A percentile compares a stretch with the other conserved stretches of the same genome.
Conservation (phyloP, 1,140 invertebrate genomes). For the Magallana gigas region DNA sequence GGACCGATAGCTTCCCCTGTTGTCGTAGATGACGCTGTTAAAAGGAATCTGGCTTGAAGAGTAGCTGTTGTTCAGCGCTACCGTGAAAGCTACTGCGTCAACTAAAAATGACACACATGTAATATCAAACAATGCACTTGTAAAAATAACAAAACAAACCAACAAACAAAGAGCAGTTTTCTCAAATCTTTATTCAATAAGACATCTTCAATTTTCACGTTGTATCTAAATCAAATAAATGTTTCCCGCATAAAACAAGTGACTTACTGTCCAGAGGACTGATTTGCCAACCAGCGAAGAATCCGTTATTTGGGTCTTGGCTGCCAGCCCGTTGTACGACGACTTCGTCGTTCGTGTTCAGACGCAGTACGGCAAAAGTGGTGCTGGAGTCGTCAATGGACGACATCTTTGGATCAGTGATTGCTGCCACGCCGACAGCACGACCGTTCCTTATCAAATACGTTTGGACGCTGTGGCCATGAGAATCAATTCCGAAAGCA, state of each 20-base stretch:
- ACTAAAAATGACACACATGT: neutral
- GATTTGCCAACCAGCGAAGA: constrained; percentile 9
- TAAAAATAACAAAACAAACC: too few relatives aligned
- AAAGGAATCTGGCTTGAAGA: neutral
- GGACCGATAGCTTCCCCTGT: neutral
- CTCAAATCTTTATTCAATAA: too few relatives aligned
- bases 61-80: neutral
- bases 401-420: neutral
- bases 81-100: neutral
- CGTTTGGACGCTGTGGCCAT: neutral
- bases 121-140: too few relatives aligned
- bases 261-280: neutral
- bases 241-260: neutral
- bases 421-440: neutral
- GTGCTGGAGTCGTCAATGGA: neutral
- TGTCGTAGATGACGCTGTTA: constrained; percentile 12
- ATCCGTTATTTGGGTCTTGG: neutral
- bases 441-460: neutral
- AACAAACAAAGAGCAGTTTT: too few relatives aligned
- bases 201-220: too few relatives aligned
- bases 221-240: neutral
- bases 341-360: neutral
- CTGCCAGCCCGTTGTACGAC: neutral
- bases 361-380: neutral
- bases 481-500: neutral